Conservation (phyloP, 2,888 invertebrate species). For the Apotomis betuletana region DNA sequence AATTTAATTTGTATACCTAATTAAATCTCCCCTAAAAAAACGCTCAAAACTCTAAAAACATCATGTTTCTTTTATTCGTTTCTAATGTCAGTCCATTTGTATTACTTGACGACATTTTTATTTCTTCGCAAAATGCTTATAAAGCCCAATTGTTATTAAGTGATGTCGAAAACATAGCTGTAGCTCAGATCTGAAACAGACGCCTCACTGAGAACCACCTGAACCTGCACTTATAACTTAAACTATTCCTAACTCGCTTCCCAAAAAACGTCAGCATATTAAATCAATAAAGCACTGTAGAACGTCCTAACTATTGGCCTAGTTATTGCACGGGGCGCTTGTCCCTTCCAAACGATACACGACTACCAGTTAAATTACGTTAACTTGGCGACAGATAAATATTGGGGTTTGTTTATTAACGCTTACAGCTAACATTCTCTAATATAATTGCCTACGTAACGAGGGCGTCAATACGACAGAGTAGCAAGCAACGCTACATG, state of each 20-base stretch:
- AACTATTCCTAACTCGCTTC: conserved; percentile 16
- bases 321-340: conserved; percentile 75
- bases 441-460: conserved; percentile 80
- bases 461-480: conserved; percentile 78
- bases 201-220: not conserved
- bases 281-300: conserved; percentile 78
- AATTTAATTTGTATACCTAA: not conserved
- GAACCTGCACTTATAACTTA: conserved; percentile 2
- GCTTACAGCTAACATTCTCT: conserved; percentile 77
- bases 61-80: not conserved
- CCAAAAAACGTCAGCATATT: conserved; percentile 73
- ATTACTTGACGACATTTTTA: not conserved
- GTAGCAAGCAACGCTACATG: conserved; percentile 75
- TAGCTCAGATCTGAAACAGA: conserved; percentile 3
- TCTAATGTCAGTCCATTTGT: not conserved
- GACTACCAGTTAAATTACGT: conserved; percentile 66
- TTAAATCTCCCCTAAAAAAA: not conserved
- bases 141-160: not conserved
- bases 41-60: not conserved
- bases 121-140: not conserved
- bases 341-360: conserved; percentile 59
- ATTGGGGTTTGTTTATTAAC: conserved; percentile 77
- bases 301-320: conserved; percentile 83
- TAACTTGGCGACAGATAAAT: conserved; percentile 54
- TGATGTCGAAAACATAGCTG: not conserved